These are phyloP conservation scores for Plotosus lineatus DNA, from an alignment of 2,113 vertebrate species.

Conservation along the genomic window DNA sequence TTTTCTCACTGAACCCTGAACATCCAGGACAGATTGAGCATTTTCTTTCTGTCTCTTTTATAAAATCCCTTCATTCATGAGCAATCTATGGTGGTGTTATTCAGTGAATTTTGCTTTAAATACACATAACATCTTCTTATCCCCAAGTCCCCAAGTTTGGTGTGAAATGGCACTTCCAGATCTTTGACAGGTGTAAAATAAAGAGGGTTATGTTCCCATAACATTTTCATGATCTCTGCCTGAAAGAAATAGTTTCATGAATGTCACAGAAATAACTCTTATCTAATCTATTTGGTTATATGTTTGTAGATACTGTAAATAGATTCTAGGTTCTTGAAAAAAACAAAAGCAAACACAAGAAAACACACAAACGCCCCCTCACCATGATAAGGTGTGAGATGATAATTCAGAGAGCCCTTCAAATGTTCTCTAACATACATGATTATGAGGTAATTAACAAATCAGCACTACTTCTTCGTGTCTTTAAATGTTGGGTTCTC, in stretches of 20 bases:
- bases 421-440: slow-evolving; percentile 67
- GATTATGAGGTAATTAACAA: slow-evolving; percentile 69
- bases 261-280: neutral
- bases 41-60: too few relatives aligned
- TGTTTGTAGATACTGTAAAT: neutral
- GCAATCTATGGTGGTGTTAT: neutral
- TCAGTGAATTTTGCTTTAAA: neutral
- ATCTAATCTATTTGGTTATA: neutral
- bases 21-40: neutral
- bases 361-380: too few relatives aligned
- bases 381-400: neutral
- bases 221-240: neutral
- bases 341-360: too few relatives aligned
- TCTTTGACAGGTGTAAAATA: slow-evolving; percentile 43
- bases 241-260: too few relatives aligned
- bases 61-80: neutral
- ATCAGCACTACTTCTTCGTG: slow-evolving; percentile 38
- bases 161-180: slow-evolving; percentile 50
- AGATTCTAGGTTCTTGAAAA: too few relatives aligned
- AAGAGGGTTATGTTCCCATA: slow-evolving; percentile 34
- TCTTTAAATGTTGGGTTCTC: slow-evolving; percentile 55
- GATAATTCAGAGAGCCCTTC: slow-evolving; percentile 22
- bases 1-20: neutral
- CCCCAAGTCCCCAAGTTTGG: neutral
- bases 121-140: neutral